A percentile compares a stretch with the other conserved stretches of the same genome.
Conservation (phyloP, 2,797 vertebrate species). For the Gymnoscopelus braueri region DNA sequence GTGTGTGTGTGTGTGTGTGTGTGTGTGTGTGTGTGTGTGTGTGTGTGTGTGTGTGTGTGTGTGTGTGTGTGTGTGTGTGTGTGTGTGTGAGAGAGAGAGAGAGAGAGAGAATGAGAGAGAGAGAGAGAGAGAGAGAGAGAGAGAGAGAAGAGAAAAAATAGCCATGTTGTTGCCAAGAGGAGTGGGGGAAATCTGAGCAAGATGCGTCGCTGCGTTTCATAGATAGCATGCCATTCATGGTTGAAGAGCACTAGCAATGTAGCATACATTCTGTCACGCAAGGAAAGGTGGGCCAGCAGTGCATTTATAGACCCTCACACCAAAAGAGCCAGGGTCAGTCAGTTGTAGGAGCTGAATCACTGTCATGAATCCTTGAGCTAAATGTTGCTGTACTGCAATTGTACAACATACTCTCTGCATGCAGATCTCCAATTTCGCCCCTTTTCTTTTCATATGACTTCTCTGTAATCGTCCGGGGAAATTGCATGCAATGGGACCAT, state of each 20-base stretch:
- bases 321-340: slow-evolving; percentile 8
- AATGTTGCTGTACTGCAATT: background rate
- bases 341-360: background rate
- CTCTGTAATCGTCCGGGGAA: no score
- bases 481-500: no score
- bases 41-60: no score
- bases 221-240: slow-evolving; percentile 51
- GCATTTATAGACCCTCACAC: no score
- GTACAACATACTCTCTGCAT: background rate
- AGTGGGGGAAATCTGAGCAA: slow-evolving; percentile 63
- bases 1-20: no score
- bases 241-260: slow-evolving; percentile 32
- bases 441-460: slow-evolving; percentile 12
- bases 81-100: slow-evolving; percentile 37
- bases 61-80: no score
- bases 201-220: slow-evolving; percentile 59
- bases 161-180: slow-evolving; percentile 75
- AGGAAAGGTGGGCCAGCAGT: slow-evolving; percentile 6
- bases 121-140: slow-evolving; percentile 66
- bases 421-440: background rate
- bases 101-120: slow-evolving; percentile 55
- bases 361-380: no score
- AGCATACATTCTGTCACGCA: slow-evolving; percentile 30
- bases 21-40: no score
- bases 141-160: slow-evolving; percentile 65